These are phyloP conservation scores for Heliothis virescens DNA, from an alignment of 1,140 invertebrate species.

Conservation along the genomic window DNA sequence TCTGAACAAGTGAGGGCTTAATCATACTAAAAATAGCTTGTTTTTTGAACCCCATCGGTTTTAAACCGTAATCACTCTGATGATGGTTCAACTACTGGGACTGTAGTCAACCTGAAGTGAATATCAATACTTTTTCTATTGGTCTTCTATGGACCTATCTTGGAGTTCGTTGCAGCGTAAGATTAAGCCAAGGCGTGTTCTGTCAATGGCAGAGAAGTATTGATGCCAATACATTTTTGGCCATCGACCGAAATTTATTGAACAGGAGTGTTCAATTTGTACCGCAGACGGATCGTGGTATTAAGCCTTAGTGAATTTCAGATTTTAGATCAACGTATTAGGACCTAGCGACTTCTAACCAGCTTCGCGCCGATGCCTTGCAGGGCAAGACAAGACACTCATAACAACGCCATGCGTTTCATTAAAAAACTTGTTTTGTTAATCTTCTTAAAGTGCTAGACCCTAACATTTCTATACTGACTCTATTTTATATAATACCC, in stretches of 20 bases:
- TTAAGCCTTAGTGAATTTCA: slow-evolving; percentile 1
- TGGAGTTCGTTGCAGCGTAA: slow-evolving; percentile 22
- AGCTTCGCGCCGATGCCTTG: background rate
- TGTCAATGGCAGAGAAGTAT: slow-evolving; percentile 49
- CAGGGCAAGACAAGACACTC: background rate
- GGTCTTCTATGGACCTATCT: too few species aligned
- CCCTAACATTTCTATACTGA: slow-evolving; percentile 17
- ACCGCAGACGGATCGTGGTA: slow-evolving; percentile 14
- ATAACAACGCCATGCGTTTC: background rate
- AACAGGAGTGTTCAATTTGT: slow-evolving; percentile 8
- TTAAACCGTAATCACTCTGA: background rate
- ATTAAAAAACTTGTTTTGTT: slow-evolving; percentile 10
- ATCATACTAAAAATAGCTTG: slow-evolving; percentile 5
- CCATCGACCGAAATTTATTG: slow-evolving; percentile 10
- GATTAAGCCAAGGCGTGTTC: slow-evolving; percentile 34
- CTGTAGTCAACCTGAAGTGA: background rate
- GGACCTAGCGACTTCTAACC: slow-evolving; percentile 1
- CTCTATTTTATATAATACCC: background rate
- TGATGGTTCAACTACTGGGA: background rate
- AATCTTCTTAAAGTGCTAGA: slow-evolving; percentile 2
- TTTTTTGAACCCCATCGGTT: background rate
- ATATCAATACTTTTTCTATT: too few species aligned
- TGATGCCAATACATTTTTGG: slow-evolving; percentile 23
- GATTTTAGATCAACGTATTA: slow-evolving; percentile 2
- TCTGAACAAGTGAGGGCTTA: background rate